phyloP scores from a whole-genome alignment of 2,797 vertebrate genomes.

The Microctenopoma stevenorrisi region DNA sequence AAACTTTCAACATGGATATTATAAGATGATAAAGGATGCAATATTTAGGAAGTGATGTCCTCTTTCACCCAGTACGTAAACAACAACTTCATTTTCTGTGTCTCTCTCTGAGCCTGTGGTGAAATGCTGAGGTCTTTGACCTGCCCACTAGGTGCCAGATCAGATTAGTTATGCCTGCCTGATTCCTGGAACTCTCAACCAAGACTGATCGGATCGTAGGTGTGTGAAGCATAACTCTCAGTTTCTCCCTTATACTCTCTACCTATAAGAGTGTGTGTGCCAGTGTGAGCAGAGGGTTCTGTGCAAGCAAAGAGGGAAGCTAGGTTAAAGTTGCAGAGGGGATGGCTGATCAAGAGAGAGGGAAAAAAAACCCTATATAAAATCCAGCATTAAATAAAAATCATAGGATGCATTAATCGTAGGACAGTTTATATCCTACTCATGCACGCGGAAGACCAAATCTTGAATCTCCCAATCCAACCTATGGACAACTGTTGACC shows the following conservation, averaged over 20 bases:
- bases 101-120: slow-evolving; percentile 20
- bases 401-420: no score
- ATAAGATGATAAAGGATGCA: background rate
- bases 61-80: slow-evolving; percentile 7
- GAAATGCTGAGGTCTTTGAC: slow-evolving; percentile 37
- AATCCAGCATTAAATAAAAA: no score
- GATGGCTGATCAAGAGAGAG: background rate
- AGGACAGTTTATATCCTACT: no score
- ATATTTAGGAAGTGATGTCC: background rate
- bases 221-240: slow-evolving; percentile 61
- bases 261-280: slow-evolving; percentile 24
- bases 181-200: slow-evolving; percentile 70
- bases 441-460: slow-evolving; percentile 6
- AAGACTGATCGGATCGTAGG: slow-evolving; percentile 59
- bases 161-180: slow-evolving; percentile 65
- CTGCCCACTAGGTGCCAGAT: slow-evolving; percentile 45
- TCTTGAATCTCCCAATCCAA: no score
- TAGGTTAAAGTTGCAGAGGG: slow-evolving; percentile 5
- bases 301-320: slow-evolving; percentile 32
- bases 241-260: slow-evolving; percentile 44
- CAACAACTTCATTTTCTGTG: slow-evolving; percentile 17
- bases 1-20: background rate
- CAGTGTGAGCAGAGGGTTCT: slow-evolving; percentile 10
- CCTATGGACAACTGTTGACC: no score
- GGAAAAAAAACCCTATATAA: no score